phyloP scores from a whole-genome alignment of 1,140 invertebrate species.

The Sinonovacula constricta region DNA sequence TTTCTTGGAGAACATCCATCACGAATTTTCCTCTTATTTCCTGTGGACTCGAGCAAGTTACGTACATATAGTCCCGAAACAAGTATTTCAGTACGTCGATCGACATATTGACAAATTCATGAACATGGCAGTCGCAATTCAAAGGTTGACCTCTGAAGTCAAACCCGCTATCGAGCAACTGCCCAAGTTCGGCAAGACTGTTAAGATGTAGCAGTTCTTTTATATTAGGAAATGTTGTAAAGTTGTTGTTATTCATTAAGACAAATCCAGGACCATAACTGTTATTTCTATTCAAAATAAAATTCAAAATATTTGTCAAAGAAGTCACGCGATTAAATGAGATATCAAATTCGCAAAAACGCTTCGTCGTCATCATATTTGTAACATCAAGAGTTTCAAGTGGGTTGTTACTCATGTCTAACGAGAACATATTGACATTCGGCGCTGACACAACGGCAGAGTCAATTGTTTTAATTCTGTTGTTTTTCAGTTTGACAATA shows the following conservation, averaged over 20 bases:
- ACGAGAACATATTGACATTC: slow-evolving; percentile 7
- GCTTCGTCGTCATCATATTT: slow-evolving; percentile 9
- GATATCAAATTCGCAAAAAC: slow-evolving; percentile 19
- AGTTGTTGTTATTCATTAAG: neutral
- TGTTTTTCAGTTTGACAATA: neutral
- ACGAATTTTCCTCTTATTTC: slow-evolving; percentile 1
- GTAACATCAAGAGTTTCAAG: slow-evolving; percentile 27
- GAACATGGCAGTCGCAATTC: slow-evolving; percentile 31
- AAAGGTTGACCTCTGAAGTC: slow-evolving; percentile 12
- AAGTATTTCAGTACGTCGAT: neutral
- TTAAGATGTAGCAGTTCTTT: slow-evolving; percentile 22
- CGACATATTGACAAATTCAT: slow-evolving; percentile 19
- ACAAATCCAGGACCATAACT: slow-evolving; percentile 44
- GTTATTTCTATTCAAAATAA: slow-evolving; percentile 1
- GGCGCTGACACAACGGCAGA: neutral
- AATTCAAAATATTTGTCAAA: slow-evolving; percentile 3
- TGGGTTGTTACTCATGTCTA: slow-evolving; percentile 22
- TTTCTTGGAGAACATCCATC: neutral
- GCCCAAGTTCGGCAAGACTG: slow-evolving; percentile 10
- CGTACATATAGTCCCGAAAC: slow-evolving; percentile 9
- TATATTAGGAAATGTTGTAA: slow-evolving; percentile 27
- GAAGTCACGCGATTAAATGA: slow-evolving; percentile 12
- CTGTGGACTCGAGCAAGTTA: slow-evolving; percentile 17
- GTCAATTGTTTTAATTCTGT: slow-evolving; percentile 24
- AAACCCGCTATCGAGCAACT: slow-evolving; percentile 28